Evolutionary conservation across 1,140 invertebrate genomes (phyloP).

Genomic region (Arion vulgaris): DNA sequence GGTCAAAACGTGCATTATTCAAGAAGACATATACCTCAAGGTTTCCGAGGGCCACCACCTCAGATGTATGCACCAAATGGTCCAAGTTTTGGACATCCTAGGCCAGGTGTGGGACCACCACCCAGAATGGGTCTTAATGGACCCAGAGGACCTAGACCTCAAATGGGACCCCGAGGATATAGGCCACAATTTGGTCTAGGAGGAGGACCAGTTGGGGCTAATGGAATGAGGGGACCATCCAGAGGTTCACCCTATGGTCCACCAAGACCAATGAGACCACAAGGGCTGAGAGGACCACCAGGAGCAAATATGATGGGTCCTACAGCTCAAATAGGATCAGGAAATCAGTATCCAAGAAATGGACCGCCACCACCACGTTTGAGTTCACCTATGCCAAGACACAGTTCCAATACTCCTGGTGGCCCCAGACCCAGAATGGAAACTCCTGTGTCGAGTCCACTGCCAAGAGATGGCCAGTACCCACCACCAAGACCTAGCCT

Average conservation of each 20-base stretch:
- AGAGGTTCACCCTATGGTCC: constrained; percentile 14
- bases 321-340: constrained; percentile 22
- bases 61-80: constrained; percentile 41
- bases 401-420: constrained; percentile 26
- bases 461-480: constrained; percentile 11
- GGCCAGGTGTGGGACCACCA: constrained; percentile 23
- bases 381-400: constrained; percentile 30
- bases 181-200: background rate
- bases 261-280: constrained; percentile 7
- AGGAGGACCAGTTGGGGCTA: background rate
- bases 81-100: constrained; percentile 27
- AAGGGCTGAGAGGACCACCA: background rate
- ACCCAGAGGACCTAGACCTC: constrained; percentile 31
- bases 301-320: background rate
- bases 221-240: constrained; percentile 11
- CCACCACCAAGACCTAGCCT: constrained; percentile 27
- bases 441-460: constrained; percentile 21
- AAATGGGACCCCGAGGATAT: constrained; percentile 29
- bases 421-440: constrained; percentile 16
- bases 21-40: constrained; percentile 20
- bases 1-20: constrained; percentile 5
- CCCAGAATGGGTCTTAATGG: constrained; percentile 30
- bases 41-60: constrained; percentile 37
- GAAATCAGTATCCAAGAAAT: constrained; percentile 29
- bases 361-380: constrained; percentile 38